Evolutionary conservation across 1,140 invertebrate genomes (phyloP), one percentile per base, ranked within the genome.

Genomic region (Drosophila chauvacae): DNA sequence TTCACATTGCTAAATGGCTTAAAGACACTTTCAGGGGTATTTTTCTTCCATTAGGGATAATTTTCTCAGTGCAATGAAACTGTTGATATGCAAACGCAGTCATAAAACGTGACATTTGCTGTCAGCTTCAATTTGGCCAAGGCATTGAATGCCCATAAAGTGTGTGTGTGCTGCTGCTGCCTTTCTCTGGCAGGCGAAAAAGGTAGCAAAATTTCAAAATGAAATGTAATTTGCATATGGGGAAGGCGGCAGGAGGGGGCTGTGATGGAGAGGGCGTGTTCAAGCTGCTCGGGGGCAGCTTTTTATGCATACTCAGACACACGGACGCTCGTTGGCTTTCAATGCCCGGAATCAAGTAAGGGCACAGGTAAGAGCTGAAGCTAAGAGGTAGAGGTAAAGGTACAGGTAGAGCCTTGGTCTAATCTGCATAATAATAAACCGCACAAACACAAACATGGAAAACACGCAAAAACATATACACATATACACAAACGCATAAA

Each of bases 371-470:
- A 33, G 30, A 33, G 23, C 28, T 41, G 18, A 42, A 42, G 59
- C 42, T 41, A 26, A 65, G 41, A 50, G 53, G 42, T 20, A 50
- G 51, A 66, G 66, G 73, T 65, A 41, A 47, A 57, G 76, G 47
- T 37, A 83, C 80, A 78, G 77, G 77, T 65, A 74, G 73, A 66
- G 26, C 28, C 85, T 90, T 90, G 73, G 55, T 74, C 84, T 88
- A 88, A 90, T 88, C 85, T 88, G 81, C 85, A 88, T 90, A 88
- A 88, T 88, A 88, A 90, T 90, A 88, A 88, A 79, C 85, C 85
- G 75, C 81, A 88, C 66, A 65, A 63, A 80, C 69, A 47, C 60
- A 69, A 50, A 69, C 62, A 62, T 47, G 47, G 42, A 47, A 44
- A 51, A 51, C 42, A 65, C 50, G 50, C n/a, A 18, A 14, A 53